Base-by-base conservation (phyloP, 2,888 invertebrate genomes). In the Hoplodrina ambigua region DNA sequence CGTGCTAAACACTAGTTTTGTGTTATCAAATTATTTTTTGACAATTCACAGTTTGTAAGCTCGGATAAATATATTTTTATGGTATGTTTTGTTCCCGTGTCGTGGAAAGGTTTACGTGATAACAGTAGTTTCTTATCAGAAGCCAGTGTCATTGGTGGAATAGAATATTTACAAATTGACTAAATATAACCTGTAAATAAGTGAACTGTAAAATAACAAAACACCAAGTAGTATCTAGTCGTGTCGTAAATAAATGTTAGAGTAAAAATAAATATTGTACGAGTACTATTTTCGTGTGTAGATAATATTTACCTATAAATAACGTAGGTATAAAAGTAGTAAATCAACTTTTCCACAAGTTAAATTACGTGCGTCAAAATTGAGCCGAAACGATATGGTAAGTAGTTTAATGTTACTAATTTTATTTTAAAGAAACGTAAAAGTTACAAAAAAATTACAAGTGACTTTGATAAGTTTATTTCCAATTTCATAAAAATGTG, bases 201-300 rank as follows among this genome's bases (percentile, higher is more conserved):
- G 71, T 80, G 78, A 71, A 64, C 69, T 78, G 64, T 73, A 69
- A 72, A 76, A 63, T 75, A 81, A 72, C 52, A 81, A 83, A 80
- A 83, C 84, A 84, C 75, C 78, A 83, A 84, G 63, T 78, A 79
- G 55, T 73, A 17, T 17, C 46, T 46, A 65, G 54, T 64, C 67
- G 73, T 81, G 61, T 74, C 71, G 75, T 77, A 75, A 79, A 79
- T 82, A 72, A 82, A 81, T 82, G 71, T 84, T 84, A 84, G 73
- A 30, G 8, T 75, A 58, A 57, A 64, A 68, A 59, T 79, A 64
- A 73, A 73, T 69, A 67, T 56, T 62, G 20, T 59, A 68, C 7
- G 54, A 66, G 20, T 59, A 68, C 7, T 56, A 66, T 70, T 58
- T 72, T 69, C 58, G 52, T 53, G 70, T 68, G 54, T 72, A 76